phyloP scores from a whole-genome alignment of 2,797 vertebrate genomes.

The Xyrichtys novacula region DNA sequence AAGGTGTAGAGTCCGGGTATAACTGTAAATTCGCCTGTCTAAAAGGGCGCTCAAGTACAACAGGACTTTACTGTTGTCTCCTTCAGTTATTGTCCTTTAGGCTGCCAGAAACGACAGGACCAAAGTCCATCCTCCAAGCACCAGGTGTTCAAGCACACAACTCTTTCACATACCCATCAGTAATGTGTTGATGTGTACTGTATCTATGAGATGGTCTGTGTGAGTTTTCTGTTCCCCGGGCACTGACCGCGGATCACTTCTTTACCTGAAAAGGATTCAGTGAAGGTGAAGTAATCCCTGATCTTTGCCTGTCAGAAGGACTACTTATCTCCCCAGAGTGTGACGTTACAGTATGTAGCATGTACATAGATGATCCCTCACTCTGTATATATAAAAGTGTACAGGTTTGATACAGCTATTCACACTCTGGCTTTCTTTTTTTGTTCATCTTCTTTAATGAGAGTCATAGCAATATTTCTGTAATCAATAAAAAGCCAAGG shows the following conservation, averaged over 20 bases:
- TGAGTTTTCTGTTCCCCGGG: constrained; percentile 37
- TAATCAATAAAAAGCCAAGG: constrained; percentile 78
- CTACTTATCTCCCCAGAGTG: constrained; percentile 69
- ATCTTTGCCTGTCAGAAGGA: constrained; percentile 54
- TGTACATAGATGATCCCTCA: constrained; percentile 79
- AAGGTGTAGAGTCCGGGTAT: constrained; percentile 12
- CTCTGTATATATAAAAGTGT: constrained; percentile 77
- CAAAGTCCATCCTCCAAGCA: constrained; percentile 55
- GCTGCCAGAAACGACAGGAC: constrained; percentile 68
- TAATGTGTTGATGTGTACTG: constrained; percentile 60
- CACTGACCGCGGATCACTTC: constrained; percentile 50
- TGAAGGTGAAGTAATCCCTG: constrained; percentile 38
- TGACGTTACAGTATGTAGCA: constrained; percentile 81
- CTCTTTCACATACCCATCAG: constrained; percentile 67
- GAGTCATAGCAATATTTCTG: constrained; percentile 84
- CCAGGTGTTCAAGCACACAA: constrained; percentile 71
- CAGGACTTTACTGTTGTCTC: constrained; percentile 50
- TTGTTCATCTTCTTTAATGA: constrained; percentile 65
- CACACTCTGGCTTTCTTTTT: constrained; percentile 67
- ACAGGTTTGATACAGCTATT: constrained; percentile 82
- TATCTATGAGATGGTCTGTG: constrained; percentile 53
- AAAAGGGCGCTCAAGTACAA: constrained; percentile 6
- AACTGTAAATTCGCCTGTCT: constrained; percentile 8
- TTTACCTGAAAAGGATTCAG: constrained; percentile 28
- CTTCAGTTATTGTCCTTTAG: constrained; percentile 36